Conservation (phyloP, 2,113 vertebrate genomes). For the Hirundichthys speculiger region DNA sequence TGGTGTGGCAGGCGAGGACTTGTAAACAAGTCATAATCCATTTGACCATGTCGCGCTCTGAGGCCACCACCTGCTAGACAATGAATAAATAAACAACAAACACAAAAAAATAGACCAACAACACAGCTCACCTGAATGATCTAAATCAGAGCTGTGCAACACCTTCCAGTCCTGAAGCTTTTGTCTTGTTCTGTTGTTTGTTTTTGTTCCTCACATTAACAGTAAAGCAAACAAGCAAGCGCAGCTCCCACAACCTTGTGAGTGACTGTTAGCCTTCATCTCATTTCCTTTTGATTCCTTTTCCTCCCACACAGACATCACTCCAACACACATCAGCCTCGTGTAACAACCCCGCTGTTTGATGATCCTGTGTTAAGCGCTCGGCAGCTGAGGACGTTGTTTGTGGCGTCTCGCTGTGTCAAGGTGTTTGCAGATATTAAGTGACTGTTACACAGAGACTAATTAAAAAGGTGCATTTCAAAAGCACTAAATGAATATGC, state of each 20-base stretch:
- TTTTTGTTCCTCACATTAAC: slow-evolving; percentile 33
- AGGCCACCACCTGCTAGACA: slow-evolving; percentile 10
- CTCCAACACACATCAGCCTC: slow-evolving; percentile 48
- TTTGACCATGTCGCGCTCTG: slow-evolving; percentile 33
- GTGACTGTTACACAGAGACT: slow-evolving; percentile 70
- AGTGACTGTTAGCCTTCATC: slow-evolving; percentile 62
- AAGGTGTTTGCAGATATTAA: slow-evolving; percentile 74
- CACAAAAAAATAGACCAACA: slow-evolving; percentile 1
- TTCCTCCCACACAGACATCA: slow-evolving; percentile 74
- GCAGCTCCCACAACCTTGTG: slow-evolving; percentile 52
- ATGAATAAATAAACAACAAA: slow-evolving; percentile 29
- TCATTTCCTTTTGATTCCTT: slow-evolving; percentile 37
- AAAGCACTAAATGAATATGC: slow-evolving; percentile 82
- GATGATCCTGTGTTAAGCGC: slow-evolving; percentile 57
- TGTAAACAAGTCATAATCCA: slow-evolving; percentile 4
- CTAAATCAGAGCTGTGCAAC: slow-evolving; percentile 31
- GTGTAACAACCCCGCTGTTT: slow-evolving; percentile 51
- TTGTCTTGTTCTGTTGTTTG: slow-evolving; percentile 40
- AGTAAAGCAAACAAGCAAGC: slow-evolving; percentile 62
- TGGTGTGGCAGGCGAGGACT: slow-evolving; percentile 29
- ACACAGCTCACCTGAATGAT: slow-evolving; percentile 27
- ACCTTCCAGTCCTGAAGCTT: slow-evolving; percentile 33
- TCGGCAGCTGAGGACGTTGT: slow-evolving; percentile 41
- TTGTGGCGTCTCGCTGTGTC: slow-evolving; percentile 53
- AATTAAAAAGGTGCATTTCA: slow-evolving; percentile 83